Conservation (phyloP, 2,888 invertebrate genomes). For the Calameuta pallipes region DNA sequence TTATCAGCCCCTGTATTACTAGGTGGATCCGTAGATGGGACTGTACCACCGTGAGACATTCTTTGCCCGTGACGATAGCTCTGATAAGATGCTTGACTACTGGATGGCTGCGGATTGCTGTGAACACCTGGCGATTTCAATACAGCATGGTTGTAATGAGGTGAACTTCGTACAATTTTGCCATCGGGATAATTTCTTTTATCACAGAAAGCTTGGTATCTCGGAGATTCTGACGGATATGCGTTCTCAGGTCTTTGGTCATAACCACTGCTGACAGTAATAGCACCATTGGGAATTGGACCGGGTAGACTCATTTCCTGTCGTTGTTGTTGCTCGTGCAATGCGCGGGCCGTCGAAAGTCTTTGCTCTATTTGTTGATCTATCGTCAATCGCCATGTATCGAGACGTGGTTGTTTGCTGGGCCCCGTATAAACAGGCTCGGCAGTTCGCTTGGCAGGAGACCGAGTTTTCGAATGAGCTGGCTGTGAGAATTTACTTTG, state of each 20-base stretch:
- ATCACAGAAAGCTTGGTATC: conserved; percentile 58
- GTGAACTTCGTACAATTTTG: conserved; percentile 31
- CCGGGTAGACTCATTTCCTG: conserved; percentile 48
- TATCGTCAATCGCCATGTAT: conserved; percentile 69
- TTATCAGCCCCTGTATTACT: conserved; percentile 73
- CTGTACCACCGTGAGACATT: conserved; percentile 19
- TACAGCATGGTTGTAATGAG: conserved; percentile 34
- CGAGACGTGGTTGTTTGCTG: conserved; percentile 68
- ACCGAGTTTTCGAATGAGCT: conserved; percentile 45
- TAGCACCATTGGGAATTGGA: conserved; percentile 49
- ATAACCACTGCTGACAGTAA: conserved; percentile 42
- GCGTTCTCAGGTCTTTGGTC: conserved; percentile 48
- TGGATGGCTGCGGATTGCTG: conserved; percentile 25
- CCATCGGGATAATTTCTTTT: conserved; percentile 52
- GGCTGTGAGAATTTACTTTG: conserved; percentile 36
- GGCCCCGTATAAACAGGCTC: conserved; percentile 58
- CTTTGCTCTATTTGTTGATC: conserved; percentile 71
- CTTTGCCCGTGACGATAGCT: conserved; percentile 29
- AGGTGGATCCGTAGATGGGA: conserved; percentile 34
- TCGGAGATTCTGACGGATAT: conserved; percentile 40
- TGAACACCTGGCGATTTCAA: conserved; percentile 32
- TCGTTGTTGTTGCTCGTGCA: conserved; percentile 50
- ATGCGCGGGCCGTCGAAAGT: conserved; percentile 55
- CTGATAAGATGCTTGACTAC: conserved; percentile 35
- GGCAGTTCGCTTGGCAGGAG: conserved; percentile 59